Percentiles rank a stretch among this genome's conserved stretches.
phyloP scores from a whole-genome alignment of 2,113 vertebrate species.

The Osmerus eperlanus region DNA sequence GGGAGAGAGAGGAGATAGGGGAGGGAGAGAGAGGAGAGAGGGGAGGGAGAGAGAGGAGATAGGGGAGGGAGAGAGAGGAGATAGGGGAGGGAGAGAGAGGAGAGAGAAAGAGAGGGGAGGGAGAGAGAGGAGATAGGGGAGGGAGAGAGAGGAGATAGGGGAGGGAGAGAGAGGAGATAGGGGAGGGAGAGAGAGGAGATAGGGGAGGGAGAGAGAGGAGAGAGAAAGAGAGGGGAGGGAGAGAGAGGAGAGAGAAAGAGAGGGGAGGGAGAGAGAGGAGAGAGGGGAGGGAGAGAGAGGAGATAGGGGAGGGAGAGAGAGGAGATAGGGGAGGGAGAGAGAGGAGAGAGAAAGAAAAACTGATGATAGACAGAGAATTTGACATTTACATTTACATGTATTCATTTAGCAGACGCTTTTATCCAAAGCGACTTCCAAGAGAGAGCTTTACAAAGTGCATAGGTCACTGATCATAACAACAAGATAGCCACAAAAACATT shows the following conservation, averaged over 20 bases:
- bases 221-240: too few species aligned
- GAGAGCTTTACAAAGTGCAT: too few species aligned
- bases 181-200: slow-evolving; percentile 3
- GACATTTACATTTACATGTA: too few species aligned
- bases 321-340: background rate
- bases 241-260: slow-evolving; percentile 10
- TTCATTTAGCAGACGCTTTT: too few species aligned
- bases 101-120: slow-evolving; percentile 30
- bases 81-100: background rate
- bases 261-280: background rate
- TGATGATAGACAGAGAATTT: too few species aligned
- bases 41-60: background rate
- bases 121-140: too few species aligned
- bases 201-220: background rate
- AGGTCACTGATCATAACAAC: too few species aligned
- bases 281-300: too few species aligned
- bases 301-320: too few species aligned
- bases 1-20: background rate
- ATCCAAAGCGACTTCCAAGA: too few species aligned
- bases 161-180: background rate
- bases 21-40: slow-evolving; percentile 17
- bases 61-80: background rate
- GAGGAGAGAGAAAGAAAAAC: background rate
- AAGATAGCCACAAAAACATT: too few species aligned
- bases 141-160: too few species aligned